Conservation (phyloP, 2,797 vertebrate genomes). For the Fistularia commersonii region DNA sequence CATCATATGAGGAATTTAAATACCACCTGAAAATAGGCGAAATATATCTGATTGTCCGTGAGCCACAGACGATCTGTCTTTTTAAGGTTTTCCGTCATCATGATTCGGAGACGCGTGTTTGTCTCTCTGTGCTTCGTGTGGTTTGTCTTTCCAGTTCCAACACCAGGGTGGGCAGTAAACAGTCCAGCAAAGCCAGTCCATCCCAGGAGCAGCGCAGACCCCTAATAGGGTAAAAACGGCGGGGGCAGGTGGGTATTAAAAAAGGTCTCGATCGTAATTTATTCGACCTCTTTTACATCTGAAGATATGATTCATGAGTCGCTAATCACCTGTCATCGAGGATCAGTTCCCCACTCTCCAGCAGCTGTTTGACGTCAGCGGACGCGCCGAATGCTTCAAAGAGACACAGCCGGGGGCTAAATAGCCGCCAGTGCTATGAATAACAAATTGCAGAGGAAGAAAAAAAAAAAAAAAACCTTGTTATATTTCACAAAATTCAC, state of each 20-base stretch:
- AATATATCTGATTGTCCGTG: no score
- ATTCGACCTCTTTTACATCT: background rate
- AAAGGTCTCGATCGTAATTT: background rate
- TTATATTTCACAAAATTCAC: background rate
- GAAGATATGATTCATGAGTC: background rate
- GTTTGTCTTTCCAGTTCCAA: constrained; percentile 71
- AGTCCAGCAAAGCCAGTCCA: constrained; percentile 86
- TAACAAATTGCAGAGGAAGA: background rate
- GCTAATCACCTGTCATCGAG: constrained; percentile 79
- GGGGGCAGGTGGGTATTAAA: background rate
- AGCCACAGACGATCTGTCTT: no score
- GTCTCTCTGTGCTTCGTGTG: constrained; percentile 1
- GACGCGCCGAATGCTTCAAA: constrained; percentile 66
- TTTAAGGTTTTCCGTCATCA: background rate
- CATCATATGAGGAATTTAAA: no score
- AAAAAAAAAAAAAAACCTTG: background rate
- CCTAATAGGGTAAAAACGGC: constrained; percentile 51
- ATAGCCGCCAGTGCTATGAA: constrained; percentile 80
- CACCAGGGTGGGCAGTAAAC: constrained; percentile 81
- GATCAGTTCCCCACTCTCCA: constrained; percentile 69
- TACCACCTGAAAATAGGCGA: no score
- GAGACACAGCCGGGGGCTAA: constrained; percentile 75
- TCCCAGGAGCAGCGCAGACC: constrained; percentile 87
- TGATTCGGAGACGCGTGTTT: background rate
- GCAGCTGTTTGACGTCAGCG: constrained; percentile 63